Base-by-base conservation (phyloP, 2,888 invertebrate genomes). In the Leucozona laternaria region DNA sequence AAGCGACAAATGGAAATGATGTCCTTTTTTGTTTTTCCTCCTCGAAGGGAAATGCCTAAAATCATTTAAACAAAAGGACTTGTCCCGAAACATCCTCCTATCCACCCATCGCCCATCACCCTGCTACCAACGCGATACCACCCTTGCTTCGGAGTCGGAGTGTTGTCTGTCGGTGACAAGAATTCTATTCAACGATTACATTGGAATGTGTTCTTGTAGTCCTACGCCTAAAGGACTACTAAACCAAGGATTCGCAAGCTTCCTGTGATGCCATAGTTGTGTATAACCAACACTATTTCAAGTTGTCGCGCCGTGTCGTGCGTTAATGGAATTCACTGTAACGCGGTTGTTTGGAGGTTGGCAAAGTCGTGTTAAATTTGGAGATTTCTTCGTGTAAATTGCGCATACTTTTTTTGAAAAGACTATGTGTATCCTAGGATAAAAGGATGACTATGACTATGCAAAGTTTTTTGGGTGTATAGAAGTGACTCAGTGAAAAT, bases 281-380 rank as follows among this genome's bases (percentile, higher is more conserved):
- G 45, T 73, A n/a, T n/a, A 86, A 71, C 82, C 78, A 73, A 66
- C 82, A 75, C 73, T 48, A 82, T 78, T 73, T 68, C 48, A 58
- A 77, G 68, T 77, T 77, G 68, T 77, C 77, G 77, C 78, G 73
- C 22, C 64, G 66, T 79, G 79, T 86, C 64, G 75, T 66, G 58
- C 82, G 73, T 82, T 86, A 86, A 82, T 86, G 82, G 86, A 82
- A 86, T 82, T 79, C 75, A 31, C 45, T 79, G 79, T 76, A 86
- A 58, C 78, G 82, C 60, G 86, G 82, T 85, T 76, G 76, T 72
- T 77, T 66, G 76, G 76, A 85, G 84, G 84, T 86, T 71, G 78
- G 43, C 75, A 68, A 86, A 81, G 78, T 79, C 78, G 78, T 86
- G 82, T 82, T 45, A 82, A 86, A 68, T 78, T 73, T 25, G 40